phyloP scores from a whole-genome alignment of 2,797 vertebrate species.

The Myotis myotis region DNA sequence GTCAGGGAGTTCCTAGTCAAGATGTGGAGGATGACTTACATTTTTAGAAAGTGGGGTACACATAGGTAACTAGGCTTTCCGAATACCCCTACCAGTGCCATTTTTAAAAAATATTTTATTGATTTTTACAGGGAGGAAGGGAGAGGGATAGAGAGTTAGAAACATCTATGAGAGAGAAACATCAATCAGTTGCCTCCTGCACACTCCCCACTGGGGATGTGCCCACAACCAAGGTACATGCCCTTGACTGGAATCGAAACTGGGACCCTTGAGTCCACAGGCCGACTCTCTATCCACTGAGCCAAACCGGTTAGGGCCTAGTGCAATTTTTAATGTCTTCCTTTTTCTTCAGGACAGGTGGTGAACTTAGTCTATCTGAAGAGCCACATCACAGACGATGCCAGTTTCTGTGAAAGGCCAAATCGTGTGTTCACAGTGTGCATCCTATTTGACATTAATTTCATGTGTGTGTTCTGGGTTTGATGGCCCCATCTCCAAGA shows the following conservation, averaged over 20 bases:
- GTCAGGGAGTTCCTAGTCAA: background rate
- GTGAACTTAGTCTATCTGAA: background rate
- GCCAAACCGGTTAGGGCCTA: no score
- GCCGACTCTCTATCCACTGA: no score
- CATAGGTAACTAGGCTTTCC: background rate
- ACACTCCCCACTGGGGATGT: no score
- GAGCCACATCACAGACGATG: fast-evolving
- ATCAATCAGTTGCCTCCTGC: no score
- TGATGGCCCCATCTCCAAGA: background rate
- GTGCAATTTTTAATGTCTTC: background rate
- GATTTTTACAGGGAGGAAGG: no score
- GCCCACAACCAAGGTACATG: no score
- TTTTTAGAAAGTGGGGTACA: background rate
- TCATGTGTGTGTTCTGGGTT: background rate
- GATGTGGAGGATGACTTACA: background rate
- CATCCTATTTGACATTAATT: background rate
- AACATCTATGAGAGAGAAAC: no score
- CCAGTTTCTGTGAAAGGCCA: background rate
- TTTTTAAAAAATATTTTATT: background rate
- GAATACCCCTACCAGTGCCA: fast-evolving
- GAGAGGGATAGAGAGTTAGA: no score
- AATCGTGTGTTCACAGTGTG: background rate
- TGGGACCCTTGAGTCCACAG: no score
- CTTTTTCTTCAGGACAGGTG: background rate
- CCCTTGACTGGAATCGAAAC: no score